Evolutionary conservation across 1,140 invertebrate genomes (phyloP).

Genomic region (Dermatophagoides farinae): DNA sequence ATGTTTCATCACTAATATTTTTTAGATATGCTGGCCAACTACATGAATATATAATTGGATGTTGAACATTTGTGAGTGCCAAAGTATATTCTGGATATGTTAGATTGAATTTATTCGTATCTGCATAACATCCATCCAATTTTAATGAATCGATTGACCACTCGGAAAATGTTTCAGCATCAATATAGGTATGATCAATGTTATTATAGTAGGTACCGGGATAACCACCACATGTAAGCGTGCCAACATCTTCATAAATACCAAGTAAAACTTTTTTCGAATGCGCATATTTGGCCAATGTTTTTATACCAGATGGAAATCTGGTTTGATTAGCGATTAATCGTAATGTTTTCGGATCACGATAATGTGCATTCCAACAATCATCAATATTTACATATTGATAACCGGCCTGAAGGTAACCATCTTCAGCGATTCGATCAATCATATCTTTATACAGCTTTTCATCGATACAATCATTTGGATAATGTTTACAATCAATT

Average conservation of each 20-base stretch:
- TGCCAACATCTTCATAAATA: conserved; percentile 38
- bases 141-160: conserved; percentile 22
- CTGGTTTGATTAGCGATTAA: conserved; percentile 63
- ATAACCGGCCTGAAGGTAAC: conserved; percentile 69
- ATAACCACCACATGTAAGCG: conserved; percentile 35
- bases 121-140: conserved; percentile 12
- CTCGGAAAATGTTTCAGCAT: conserved; percentile 37
- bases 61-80: background rate
- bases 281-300: conserved; percentile 42
- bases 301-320: conserved; percentile 79
- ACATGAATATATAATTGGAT: conserved; percentile 27
- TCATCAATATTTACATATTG: conserved; percentile 87
- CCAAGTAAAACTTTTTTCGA: conserved; percentile 34
- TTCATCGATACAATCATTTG: conserved; percentile 40
- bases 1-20: conserved; percentile 23
- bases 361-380: conserved; percentile 71
- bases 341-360: conserved; percentile 28
- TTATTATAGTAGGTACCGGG: conserved; percentile 34
- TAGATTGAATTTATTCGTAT: background rate
- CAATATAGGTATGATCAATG: conserved; percentile 29
- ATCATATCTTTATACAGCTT: conserved; percentile 75
- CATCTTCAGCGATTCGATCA: conserved; percentile 67
- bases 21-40: conserved; percentile 28
- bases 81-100: conserved; percentile 1
- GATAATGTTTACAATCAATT: conserved; percentile 10